phyloP scores from a whole-genome alignment of 2,888 invertebrate species.

The Eurytoma californica region DNA sequence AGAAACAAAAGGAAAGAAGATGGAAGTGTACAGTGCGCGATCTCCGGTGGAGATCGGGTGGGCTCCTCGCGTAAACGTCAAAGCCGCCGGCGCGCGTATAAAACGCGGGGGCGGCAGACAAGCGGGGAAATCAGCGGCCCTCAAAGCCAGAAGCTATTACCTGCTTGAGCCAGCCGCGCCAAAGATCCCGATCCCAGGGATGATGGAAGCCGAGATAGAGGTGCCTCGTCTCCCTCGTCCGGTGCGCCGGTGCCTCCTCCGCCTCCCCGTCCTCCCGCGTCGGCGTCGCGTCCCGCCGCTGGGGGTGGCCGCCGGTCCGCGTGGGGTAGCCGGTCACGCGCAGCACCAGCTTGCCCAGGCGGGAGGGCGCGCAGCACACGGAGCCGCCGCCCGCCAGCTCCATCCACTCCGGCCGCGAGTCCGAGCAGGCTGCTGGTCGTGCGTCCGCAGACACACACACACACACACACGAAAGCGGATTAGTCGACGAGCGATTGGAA shows the following conservation, averaged over 20 bases:
- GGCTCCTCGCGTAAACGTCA: too few relatives aligned
- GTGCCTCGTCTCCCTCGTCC: slow-evolving; percentile 75
- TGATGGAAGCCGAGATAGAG: slow-evolving; percentile 82
- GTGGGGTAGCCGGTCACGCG: slow-evolving; percentile 74
- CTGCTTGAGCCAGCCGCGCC: slow-evolving; percentile 81
- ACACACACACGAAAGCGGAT: slow-evolving; percentile 16
- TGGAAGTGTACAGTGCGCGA: too few relatives aligned
- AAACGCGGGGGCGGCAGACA: too few relatives aligned
- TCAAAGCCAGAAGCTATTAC: slow-evolving; percentile 70
- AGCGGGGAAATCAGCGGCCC: too few relatives aligned
- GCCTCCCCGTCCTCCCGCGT: not conserved
- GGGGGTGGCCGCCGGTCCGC: slow-evolving; percentile 61
- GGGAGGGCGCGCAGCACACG: slow-evolving; percentile 72
- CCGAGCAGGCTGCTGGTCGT: slow-evolving; percentile 66
- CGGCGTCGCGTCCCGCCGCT: slow-evolving; percentile 44
- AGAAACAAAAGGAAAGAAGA: too few relatives aligned
- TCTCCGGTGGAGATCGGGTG: too few relatives aligned
- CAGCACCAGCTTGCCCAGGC: slow-evolving; percentile 74
- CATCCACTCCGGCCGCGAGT: slow-evolving; percentile 72
- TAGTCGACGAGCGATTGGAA: slow-evolving; percentile 34
- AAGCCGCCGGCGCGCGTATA: too few relatives aligned
- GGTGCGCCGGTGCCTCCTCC: not conserved
- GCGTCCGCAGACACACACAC: slow-evolving; percentile 53
- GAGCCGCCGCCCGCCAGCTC: slow-evolving; percentile 70
- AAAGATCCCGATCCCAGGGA: slow-evolving; percentile 82